phyloP scores from a whole-genome alignment of 2,113 vertebrate genomes.

The Myotis yumanensis region DNA sequence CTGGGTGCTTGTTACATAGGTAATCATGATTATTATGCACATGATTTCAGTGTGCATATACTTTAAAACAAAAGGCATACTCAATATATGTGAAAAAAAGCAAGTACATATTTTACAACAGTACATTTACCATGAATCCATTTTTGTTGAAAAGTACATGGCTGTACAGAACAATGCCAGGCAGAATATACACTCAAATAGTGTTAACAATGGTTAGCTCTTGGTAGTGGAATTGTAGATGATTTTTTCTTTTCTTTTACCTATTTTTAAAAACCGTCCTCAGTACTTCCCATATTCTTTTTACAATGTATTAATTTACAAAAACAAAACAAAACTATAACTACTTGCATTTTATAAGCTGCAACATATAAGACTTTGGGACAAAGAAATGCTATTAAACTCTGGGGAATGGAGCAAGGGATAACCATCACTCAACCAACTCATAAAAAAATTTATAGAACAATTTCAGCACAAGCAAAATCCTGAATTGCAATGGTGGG shows the following conservation, averaged over 20 bases:
- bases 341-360: neutral
- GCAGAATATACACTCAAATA: neutral
- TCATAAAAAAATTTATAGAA: neutral
- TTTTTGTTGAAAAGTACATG: neutral
- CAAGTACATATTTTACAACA: neutral
- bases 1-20: neutral
- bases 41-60: neutral
- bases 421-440: neutral
- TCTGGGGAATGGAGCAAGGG: neutral
- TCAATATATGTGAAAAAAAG: neutral
- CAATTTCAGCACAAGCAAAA: constrained; percentile 35
- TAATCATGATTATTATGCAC: neutral
- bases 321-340: neutral
- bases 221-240: neutral
- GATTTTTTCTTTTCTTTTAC: neutral
- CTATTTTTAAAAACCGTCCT: neutral
- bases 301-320: neutral
- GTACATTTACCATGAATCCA: neutral
- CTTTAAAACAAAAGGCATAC: constrained; percentile 2
- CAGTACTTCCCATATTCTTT: neutral
- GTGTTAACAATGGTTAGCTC: neutral
- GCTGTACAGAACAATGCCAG: neutral
- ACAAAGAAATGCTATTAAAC: neutral
- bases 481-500: neutral
- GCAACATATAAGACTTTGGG: neutral